A percentile compares a stretch with the other conserved stretches of the same genome.
phyloP scores from a whole-genome alignment of 2,113 vertebrate species.

The Ailuropoda melanoleuca region DNA sequence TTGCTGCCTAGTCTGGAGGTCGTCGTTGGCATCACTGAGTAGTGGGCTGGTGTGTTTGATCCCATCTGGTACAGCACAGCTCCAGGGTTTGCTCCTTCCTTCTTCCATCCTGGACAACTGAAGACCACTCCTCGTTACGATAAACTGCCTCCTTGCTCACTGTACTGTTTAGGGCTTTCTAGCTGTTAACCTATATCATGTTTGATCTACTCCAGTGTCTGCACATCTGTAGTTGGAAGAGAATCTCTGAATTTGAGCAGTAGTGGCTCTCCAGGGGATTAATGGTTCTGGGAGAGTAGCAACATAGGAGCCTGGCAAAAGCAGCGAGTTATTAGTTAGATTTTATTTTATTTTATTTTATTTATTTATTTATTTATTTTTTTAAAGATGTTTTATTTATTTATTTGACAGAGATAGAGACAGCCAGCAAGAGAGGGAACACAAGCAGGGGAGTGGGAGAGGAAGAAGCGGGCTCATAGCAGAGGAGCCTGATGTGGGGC shows the following conservation, averaged over 20 bases:
- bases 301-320: not conserved
- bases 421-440: too few relatives aligned
- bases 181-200: not conserved
- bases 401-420: too few relatives aligned
- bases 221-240: not conserved
- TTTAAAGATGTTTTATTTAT: too few relatives aligned
- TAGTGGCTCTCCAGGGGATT: not conserved
- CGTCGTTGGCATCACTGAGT: rapidly evolving
- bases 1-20: not conserved
- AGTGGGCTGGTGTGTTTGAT: not conserved
- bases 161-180: not conserved
- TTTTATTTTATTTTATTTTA: too few relatives aligned
- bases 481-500: too few relatives aligned
- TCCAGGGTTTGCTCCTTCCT: not conserved
- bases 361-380: too few relatives aligned
- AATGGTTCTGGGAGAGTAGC: not conserved
- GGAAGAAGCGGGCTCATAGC: too few relatives aligned
- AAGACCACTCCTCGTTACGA: not conserved
- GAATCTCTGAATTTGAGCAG: not conserved
- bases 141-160: not conserved
- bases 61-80: not conserved
- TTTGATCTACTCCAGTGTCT: not conserved
- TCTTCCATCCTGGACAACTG: too few relatives aligned
- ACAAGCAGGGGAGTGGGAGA: too few relatives aligned
- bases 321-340: too few relatives aligned